Base-by-base conservation (phyloP, 2,888 invertebrate genomes). In the Furcula furcula region DNA sequence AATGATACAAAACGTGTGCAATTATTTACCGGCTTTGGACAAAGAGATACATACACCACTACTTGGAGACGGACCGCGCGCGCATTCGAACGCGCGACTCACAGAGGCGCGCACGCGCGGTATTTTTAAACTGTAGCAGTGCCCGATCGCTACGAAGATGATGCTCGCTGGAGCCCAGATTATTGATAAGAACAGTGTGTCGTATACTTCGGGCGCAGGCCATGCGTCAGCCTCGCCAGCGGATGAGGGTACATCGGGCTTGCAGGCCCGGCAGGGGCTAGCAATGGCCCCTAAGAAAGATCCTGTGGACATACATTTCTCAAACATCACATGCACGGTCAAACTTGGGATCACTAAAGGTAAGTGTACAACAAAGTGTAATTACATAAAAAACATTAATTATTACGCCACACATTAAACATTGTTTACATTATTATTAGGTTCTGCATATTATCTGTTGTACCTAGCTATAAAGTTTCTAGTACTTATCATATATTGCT, bases 341-440 rank as follows among this genome's bases (percentile, higher is more conserved):
- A 91, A 91, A 20, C 81, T 94, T 38, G 95, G 94, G 48, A 92
- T 92, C 54, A 91, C 91, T 62, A 93, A 92, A 91, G 94, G 95
- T 95, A 73, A 80, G 82, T 37, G 34, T 21, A n/a, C n/a, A n/a
- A n/a, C n/a, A n/a, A n/a, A n/a, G n/a, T n/a, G n/a, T n/a, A n/a
- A n/a, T n/a, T n/a, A n/a, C n/a, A n/a, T n/a, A n/a, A n/a, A n/a
- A n/a, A n/a, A n/a, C n/a, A n/a, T n/a, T n/a, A n/a, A n/a, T n/a
- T n/a, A n/a, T n/a, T n/a, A n/a, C n/a, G n/a, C n/a, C n/a, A n/a
- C n/a, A n/a, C n/a, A n/a, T n/a, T n/a, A n/a, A n/a, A n/a, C n/a
- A n/a, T n/a, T n/a, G n/a, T n/a, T n/a, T n/a, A n/a, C n/a, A n/a
- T n/a, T n/a, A n/a, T n/a, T n/a, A n/a, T n/a, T n/a, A n/a, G n/a